Conservation (phyloP, 2,888 invertebrate genomes). For the Lycia hirtaria region DNA sequence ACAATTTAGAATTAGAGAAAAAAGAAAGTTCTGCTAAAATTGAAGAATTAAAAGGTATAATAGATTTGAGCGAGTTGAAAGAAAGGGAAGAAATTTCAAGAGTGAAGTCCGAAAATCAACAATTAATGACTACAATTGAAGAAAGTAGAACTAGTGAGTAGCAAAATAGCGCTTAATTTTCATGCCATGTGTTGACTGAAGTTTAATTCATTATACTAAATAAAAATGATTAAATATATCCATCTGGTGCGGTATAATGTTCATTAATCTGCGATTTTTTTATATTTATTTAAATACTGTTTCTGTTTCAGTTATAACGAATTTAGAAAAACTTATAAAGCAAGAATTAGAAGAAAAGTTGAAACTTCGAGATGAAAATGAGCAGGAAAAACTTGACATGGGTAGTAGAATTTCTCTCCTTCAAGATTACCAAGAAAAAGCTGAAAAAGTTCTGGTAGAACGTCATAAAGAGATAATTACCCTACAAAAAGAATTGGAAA, state of each 20-base stretch:
- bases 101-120: slow-evolving; percentile 44
- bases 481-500: slow-evolving; percentile 49
- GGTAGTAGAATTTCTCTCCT: slow-evolving; percentile 58
- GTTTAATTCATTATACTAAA: no score
- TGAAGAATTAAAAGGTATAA: slow-evolving; percentile 30
- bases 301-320: slow-evolving; percentile 58
- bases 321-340: slow-evolving; percentile 56
- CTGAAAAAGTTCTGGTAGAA: slow-evolving; percentile 57
- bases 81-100: slow-evolving; percentile 28
- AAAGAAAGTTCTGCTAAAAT: slow-evolving; percentile 32
- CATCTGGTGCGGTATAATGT: no score
- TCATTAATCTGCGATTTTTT: not conserved
- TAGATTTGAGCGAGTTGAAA: slow-evolving; percentile 26
- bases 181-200: no score
- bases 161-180: no score
- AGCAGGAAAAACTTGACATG: slow-evolving; percentile 53
- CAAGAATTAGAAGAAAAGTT: slow-evolving; percentile 51
- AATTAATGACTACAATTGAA: slow-evolving; percentile 45
- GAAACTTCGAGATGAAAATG: slow-evolving; percentile 48
- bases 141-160: slow-evolving; percentile 57
- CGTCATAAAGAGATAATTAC: slow-evolving; percentile 54
- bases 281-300: not conserved
- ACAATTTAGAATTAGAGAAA: slow-evolving; percentile 36
- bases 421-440: slow-evolving; percentile 61
- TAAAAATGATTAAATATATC: no score